Base-by-base conservation (phyloP, 2,888 invertebrate species). In the Steinernema carpocapsae region DNA sequence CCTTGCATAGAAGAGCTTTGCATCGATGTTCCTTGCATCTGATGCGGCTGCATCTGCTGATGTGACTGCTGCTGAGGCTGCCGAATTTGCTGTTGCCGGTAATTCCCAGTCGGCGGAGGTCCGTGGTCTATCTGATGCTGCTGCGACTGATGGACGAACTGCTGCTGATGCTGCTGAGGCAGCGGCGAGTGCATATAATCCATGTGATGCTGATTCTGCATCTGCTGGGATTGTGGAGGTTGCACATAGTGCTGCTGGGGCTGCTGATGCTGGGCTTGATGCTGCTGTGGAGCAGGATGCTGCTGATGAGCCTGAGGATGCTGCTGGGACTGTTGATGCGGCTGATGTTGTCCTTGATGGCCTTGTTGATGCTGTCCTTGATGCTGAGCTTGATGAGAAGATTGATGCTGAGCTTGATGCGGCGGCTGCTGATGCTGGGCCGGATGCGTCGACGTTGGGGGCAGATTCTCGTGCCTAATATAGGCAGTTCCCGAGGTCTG, bases 211-310 rank as follows among this genome's bases (percentile, higher is more conserved):
- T 56, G 56, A 56, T 4, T 6, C 26, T 56, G 56, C 56, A 56
- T 56, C 17, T 22, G 56, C 26, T 56, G 56, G 26, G 22, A 26
- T 26, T 56, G 56, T 43, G 43, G 43, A 3, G 56, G 6, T 26
- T 56, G 56, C 3, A 56, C 56, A 26, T 56, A 56, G 56, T 56
- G 56, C 26, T 56, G 51, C n/a, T n/a, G n/a, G n/a, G n/a, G n/a
- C n/a, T n/a, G n/a, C n/a, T n/a, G n/a, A n/a, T n/a, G n/a, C n/a
- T n/a, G n/a, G n/a, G n/a, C n/a, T n/a, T n/a, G n/a, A n/a, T n/a
- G n/a, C n/a, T n/a, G n/a, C n/a, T n/a, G n/a, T n/a, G n/a, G n/a
- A n/a, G n/a, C n/a, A n/a, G n/a, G n/a, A n/a, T n/a, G n/a, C n/a
- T n/a, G n/a, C n/a, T n/a, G n/a, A n/a, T n/a, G n/a, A n/a, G n/a